phyloP scores from a whole-genome alignment of 1,140 invertebrate genomes.

The Brachionus manjavacas region DNA sequence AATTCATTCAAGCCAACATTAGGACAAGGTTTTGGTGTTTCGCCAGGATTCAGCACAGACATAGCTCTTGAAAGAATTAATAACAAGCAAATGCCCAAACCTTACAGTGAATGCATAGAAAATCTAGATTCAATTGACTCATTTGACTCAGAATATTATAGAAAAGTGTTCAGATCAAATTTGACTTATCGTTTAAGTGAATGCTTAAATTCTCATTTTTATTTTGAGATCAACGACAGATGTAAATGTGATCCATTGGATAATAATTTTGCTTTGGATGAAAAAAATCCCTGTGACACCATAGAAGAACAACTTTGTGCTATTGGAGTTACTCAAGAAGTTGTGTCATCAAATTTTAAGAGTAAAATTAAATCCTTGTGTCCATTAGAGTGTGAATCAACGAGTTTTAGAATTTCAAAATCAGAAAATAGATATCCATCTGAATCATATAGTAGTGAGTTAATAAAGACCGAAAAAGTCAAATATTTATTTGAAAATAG shows the following conservation, averaged over 20 bases:
- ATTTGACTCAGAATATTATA: not conserved
- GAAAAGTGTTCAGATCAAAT: not conserved
- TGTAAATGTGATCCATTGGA: not conserved
- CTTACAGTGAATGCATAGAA: not conserved
- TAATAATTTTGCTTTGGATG: not conserved
- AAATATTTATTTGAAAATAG: not conserved
- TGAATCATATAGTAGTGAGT: not conserved
- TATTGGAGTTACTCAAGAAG: not conserved
- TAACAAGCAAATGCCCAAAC: not conserved
- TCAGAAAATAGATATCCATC: constrained; percentile 7
- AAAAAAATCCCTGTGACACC: not conserved
- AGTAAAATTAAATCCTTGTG: not conserved
- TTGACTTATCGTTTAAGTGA: not conserved
- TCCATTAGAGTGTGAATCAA: constrained; percentile 28
- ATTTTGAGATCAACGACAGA: not conserved
- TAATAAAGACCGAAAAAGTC: not conserved
- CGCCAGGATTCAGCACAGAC: not conserved
- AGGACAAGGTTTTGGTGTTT: not conserved
- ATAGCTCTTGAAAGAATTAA: not conserved
- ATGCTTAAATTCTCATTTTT: not conserved
- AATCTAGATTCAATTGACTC: not conserved
- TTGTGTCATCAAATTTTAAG: not conserved
- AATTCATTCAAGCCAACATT: not conserved
- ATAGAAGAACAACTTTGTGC: not conserved
- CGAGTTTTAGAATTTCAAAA: not conserved